phyloP scores from a whole-genome alignment of 2,797 vertebrate genomes.

The Amblyraja radiata region DNA sequence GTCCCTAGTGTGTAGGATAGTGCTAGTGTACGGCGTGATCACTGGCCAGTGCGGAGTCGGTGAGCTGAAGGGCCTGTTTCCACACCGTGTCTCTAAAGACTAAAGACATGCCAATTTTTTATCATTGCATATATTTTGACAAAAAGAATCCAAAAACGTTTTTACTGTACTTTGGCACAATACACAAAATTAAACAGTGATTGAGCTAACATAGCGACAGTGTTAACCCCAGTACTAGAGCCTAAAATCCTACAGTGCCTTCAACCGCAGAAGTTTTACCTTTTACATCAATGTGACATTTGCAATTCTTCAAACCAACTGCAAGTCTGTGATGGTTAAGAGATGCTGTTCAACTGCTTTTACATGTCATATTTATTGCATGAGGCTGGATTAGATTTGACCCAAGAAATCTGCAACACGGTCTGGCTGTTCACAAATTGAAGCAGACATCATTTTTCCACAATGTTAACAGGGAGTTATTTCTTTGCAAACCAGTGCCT shows the following conservation, averaged over 20 bases:
- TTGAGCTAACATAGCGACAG: no score
- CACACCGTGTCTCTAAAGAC: no score
- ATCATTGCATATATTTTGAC: no score
- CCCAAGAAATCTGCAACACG: neutral
- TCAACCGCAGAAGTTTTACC: neutral
- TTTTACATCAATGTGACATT: neutral
- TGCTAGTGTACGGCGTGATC: no score
- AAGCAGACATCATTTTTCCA: neutral
- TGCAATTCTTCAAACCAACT: neutral
- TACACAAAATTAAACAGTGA: no score
- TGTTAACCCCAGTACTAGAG: no score
- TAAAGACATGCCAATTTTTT: no score
- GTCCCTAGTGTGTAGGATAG: no score
- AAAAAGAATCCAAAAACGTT: no score
- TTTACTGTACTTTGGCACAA: no score
- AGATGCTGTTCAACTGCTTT: neutral
- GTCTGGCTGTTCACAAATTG: neutral
- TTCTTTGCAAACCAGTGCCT: neutral
- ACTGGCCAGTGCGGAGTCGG: no score
- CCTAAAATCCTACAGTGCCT: neutral
- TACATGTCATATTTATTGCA: neutral
- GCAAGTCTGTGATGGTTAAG: neutral
- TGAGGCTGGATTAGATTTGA: neutral
- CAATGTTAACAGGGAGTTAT: neutral
- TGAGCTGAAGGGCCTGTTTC: no score